Conservation (phyloP, 2,888 invertebrate genomes). For the Metacarcinus magister region DNA sequence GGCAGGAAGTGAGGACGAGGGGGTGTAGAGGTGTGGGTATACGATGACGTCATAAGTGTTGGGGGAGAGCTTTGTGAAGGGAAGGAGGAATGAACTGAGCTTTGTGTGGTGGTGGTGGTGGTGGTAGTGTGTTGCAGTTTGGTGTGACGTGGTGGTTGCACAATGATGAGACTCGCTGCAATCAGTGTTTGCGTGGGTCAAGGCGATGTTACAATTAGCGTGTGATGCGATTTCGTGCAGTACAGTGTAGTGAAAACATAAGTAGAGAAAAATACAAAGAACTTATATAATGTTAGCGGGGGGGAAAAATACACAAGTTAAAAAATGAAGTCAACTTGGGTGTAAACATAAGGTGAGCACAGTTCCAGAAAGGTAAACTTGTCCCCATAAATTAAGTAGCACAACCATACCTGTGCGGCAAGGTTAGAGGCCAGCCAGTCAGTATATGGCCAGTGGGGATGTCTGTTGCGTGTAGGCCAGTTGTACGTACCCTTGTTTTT, state of each 20-base stretch:
- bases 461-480: not conserved
- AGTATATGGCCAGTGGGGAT: not conserved
- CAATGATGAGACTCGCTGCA: not conserved
- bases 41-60: not conserved
- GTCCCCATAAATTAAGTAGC: not conserved
- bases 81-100: constrained; percentile 13
- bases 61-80: not conserved
- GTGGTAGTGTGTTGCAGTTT: not conserved
- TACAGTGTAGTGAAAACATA: not conserved
- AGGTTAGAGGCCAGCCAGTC: not conserved
- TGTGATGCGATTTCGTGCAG: not conserved
- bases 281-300: no score
- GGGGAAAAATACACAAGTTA: not conserved
- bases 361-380: not conserved
- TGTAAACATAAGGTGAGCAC: not conserved
- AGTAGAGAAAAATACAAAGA: no score
- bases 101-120: not conserved
- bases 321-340: not conserved
- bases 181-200: not conserved
- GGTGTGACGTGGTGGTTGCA: not conserved
- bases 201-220: not conserved
- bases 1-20: not conserved
- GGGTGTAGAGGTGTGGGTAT: not conserved
- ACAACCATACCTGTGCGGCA: not conserved
- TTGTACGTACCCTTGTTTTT: not conserved